Conservation (phyloP, 2,113 vertebrate genomes). For the Pongo pygmaeus region DNA sequence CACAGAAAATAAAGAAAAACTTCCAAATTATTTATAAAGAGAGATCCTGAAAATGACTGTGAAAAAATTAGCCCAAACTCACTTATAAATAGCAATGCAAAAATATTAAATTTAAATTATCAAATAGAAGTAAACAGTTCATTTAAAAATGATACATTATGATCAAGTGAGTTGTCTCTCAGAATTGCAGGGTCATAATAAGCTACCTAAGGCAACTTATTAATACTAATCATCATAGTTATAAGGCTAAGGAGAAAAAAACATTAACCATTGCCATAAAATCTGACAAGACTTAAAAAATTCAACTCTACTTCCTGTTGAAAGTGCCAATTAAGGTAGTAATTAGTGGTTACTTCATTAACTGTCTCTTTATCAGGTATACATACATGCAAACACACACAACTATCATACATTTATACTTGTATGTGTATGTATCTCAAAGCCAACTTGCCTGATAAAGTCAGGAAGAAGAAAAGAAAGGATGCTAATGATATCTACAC, state of each 20-base stretch:
- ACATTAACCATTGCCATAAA: background rate
- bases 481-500: background rate
- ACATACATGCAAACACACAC: background rate
- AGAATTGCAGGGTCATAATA: background rate
- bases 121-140: background rate
- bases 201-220: background rate
- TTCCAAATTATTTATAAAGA: background rate
- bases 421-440: background rate
- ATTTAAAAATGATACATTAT: background rate
- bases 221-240: background rate
- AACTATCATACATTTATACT: background rate
- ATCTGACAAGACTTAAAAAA: background rate
- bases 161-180: background rate
- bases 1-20: background rate
- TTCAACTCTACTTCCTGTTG: background rate
- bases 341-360: background rate
- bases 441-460: background rate
- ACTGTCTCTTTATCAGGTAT: no score
- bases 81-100: background rate
- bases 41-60: background rate
- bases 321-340: background rate
- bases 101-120: background rate
- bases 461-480: background rate
- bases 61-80: background rate
- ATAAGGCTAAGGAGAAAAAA: background rate